Evolutionary conservation across 2,113 vertebrate genomes (phyloP).

Genomic region (Lynx canadensis): DNA sequence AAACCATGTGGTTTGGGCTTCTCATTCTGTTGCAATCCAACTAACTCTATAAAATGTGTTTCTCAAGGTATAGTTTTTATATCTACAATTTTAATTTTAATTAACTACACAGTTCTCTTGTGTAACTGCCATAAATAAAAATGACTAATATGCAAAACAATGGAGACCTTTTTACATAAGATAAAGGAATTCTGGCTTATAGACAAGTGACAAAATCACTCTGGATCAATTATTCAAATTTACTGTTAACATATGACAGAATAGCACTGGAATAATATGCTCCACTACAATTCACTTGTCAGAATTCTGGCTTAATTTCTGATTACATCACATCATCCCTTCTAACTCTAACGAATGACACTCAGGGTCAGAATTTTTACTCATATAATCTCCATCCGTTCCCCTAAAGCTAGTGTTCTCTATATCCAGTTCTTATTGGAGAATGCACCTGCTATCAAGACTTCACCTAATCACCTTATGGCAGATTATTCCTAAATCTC

Average conservation of each 20-base stretch:
- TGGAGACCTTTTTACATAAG: neutral
- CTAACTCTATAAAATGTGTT: slow-evolving; percentile 40
- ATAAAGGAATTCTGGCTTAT: neutral
- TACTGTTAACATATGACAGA: neutral
- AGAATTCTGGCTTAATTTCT: neutral
- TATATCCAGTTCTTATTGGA: neutral
- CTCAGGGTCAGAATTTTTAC: slow-evolving; percentile 17
- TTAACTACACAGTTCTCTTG: neutral
- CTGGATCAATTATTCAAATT: neutral
- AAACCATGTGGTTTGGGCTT: slow-evolving; percentile 56
- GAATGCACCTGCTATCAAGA: neutral
- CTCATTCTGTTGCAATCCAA: slow-evolving; percentile 71
- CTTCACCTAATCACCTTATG: neutral
- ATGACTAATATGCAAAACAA: neutral
- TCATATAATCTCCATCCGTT: neutral
- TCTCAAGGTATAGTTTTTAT: neutral
- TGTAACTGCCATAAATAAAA: slow-evolving; percentile 38
- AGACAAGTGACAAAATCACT: neutral
- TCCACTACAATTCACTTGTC: neutral
- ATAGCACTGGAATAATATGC: neutral
- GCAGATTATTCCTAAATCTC: neutral
- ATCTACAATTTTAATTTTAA: slow-evolving; percentile 29
- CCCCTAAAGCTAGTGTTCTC: neutral
- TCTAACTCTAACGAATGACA: neutral
- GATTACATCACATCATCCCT: neutral